Percentiles rank a stretch among this genome's conserved stretches.
Conservation (phyloP, 2,113 vertebrate genomes). For the Himantopus leucocephalus region DNA sequence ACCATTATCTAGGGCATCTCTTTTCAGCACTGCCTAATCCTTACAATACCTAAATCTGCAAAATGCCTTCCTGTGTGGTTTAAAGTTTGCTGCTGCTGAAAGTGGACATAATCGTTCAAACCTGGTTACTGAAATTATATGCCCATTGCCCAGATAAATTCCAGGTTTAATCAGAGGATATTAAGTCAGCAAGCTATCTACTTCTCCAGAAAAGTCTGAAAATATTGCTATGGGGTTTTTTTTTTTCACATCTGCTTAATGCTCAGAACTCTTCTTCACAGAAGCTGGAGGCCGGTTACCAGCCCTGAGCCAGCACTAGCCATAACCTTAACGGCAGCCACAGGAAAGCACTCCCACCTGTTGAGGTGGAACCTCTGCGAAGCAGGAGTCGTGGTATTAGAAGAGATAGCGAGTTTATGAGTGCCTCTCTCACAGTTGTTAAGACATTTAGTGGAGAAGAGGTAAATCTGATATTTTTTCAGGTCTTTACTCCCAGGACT, state of each 20-base stretch:
- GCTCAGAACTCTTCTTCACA: not conserved
- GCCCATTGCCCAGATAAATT: not conserved
- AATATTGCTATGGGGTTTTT: not conserved
- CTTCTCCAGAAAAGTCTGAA: not conserved
- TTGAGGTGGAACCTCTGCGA: rapidly evolving
- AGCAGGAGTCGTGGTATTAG: not conserved
- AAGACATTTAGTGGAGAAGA: not conserved
- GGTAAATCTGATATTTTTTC: not conserved
- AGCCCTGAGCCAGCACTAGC: not conserved
- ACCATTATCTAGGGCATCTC: not conserved
- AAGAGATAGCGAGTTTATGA: not conserved
- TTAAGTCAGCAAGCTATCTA: not conserved
- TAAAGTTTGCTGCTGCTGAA: not conserved
- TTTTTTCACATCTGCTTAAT: not conserved
- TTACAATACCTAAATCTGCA: not conserved
- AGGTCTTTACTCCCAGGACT: not conserved
- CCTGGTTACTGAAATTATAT: not conserved
- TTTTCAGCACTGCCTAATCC: not conserved
- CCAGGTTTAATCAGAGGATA: not conserved
- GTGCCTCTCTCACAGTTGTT: not conserved
- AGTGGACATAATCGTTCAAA: not conserved
- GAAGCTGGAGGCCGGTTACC: not conserved
- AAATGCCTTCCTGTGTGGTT: not conserved
- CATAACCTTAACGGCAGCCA: not conserved
- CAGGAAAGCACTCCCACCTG: not conserved